Base-by-base conservation (phyloP, 2,888 invertebrate genomes). In the Phaedon cochleariae region DNA sequence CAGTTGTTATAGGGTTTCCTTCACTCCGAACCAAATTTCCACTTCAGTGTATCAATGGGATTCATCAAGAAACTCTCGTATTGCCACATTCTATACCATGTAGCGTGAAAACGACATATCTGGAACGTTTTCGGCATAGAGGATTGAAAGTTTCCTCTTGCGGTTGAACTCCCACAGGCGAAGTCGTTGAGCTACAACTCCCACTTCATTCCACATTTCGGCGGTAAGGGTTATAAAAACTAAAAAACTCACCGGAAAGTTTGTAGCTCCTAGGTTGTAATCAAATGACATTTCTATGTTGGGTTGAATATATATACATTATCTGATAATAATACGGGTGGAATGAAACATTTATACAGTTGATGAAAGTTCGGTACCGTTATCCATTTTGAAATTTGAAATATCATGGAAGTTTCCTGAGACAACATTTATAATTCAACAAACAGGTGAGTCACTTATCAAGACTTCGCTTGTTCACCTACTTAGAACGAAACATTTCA, bases 131-230 rank as follows among this genome's bases (percentile, higher is more conserved):
- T 63, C 68, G 18, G 53, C 46, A 59, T 52, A 52, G 58, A 62
- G 65, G 64, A 70, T 73, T 59, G 65, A 63, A 70, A 65, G 55
- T 65, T 46, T 60, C 55, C 45, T 54, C 68, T 55, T 68, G 72
- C 68, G 74, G 73, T 74, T 71, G 57, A 63, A 59, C 65, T 73
- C 72, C 60, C 74, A 21, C 21, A 70, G 72, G 73, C 29, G 64
- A 65, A 70, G 68, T 71, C 70, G 68, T 63, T 67, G 67, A 71
- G 70, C 70, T 69, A 70, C 66, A 59, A 57, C 51, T 65, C 60
- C 53, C 34, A 49, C 52, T 58, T 53, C 52, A 46, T 26, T 64
- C 55, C 49, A 64, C 58, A 53, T 65, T 62, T 59, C 62, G 48
- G 59, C 54, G 15, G 29, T 48, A 62, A 54, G 62, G 65, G 59